Evolutionary conservation across 2,797 vertebrate genomes (phyloP).

Genomic region (Rhabdomys pumilio): DNA sequence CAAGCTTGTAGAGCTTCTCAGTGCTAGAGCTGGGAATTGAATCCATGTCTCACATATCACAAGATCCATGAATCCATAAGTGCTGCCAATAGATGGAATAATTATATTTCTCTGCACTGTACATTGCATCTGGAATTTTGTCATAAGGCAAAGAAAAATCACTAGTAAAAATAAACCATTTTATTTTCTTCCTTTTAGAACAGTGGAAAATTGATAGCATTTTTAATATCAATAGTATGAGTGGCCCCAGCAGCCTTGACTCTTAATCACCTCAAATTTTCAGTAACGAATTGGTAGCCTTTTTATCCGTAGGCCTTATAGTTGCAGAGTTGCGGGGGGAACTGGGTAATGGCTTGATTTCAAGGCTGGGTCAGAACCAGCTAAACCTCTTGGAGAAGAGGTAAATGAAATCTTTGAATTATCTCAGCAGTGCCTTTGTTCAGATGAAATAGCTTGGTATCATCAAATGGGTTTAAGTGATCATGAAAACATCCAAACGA

Average conservation of each 20-base stretch:
- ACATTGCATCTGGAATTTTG: neutral
- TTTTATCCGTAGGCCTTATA: neutral
- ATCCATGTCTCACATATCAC: neutral
- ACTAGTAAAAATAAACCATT: conserved; percentile 37
- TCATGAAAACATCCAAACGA: conserved; percentile 66
- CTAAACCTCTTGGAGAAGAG: conserved; percentile 28
- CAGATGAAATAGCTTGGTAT: conserved; percentile 57
- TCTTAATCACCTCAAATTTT: conserved; percentile 5
- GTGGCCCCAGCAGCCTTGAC: neutral
- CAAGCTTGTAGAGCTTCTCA: neutral
- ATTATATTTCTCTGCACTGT: neutral
- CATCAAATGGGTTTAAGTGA: conserved; percentile 63
- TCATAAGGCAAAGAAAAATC: neutral
- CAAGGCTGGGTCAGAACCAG: conserved; percentile 12
- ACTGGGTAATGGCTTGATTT: neutral
- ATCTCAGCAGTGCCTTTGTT: conserved; percentile 65
- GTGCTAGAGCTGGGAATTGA: neutral
- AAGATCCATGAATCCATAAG: neutral
- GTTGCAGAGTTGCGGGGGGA: neutral
- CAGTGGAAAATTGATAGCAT: neutral
- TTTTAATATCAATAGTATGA: neutral
- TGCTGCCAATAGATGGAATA: neutral
- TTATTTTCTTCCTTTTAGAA: neutral
- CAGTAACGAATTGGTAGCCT: neutral
- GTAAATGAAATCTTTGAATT: conserved; percentile 56